Base-by-base conservation (phyloP, 1,140 invertebrate species). In the Eubasilissa regina region DNA sequence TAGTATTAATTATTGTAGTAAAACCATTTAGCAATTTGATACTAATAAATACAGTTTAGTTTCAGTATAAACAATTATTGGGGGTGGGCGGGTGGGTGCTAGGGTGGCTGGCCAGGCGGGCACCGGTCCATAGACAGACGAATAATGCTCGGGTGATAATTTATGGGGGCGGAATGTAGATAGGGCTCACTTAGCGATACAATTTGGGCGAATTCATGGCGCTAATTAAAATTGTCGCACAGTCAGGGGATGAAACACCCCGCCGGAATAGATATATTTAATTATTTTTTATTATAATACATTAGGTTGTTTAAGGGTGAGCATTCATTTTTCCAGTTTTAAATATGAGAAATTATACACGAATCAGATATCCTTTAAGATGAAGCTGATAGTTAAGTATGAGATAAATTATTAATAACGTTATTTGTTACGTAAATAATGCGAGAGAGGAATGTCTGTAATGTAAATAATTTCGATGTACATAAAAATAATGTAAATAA, bases 181-280 rank as follows among this genome's bases (percentile, higher is more conserved):
- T 35, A 74, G 35, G 17, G 25, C 79, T 21, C 68, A 21, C 70
- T 79, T 56, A 79, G 70, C 58, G 77, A 73, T 74, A 75, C 70
- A 79, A 79, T 79, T 79, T 79, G 48, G 72, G 55, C 53, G 43
- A 62, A 74, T 74, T 79, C 70, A 79, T 72, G 58, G 68, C 72
- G 77, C 74, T 79, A 79, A 79, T 79, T 79, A 79, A 79, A 79
- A 79, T 64, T 73, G 62, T 56, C 15, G 62, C 25, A 72, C 13
- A 72, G 64, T 53, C 35, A 44, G 66, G 62, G n/a, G 6, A 72
- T 75, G 44, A 58, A 17, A 17, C 6, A 35, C 6, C 25, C 25
- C 1, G 25, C 25, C 25, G 21, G 9, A 64, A 45, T 25, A 3
- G 17, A 44, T 45, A 45, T 64, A 44, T 43, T 19, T 9, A 76